phyloP scores from a whole-genome alignment of 2,113 vertebrate species.

The Natator depressus region DNA sequence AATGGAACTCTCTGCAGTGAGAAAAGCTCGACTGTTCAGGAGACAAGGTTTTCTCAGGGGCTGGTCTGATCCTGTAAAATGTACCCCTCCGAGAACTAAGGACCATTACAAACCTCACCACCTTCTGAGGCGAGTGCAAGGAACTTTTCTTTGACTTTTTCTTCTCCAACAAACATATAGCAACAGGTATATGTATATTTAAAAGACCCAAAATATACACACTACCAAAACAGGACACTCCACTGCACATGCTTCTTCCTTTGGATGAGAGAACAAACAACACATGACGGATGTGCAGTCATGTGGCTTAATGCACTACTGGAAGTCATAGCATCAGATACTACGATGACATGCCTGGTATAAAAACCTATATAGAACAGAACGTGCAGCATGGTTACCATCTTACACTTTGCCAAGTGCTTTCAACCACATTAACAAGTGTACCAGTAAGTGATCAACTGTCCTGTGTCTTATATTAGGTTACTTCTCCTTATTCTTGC shows the following conservation, averaged over 20 bases:
- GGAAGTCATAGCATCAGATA: neutral
- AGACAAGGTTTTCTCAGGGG: neutral
- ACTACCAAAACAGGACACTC: neutral
- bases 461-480: neutral
- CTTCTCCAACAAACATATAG: neutral
- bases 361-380: neutral
- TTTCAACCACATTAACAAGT: neutral
- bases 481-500: neutral
- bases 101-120: neutral
- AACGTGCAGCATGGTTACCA: neutral
- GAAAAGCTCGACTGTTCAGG: neutral
- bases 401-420: neutral
- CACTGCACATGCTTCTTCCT: neutral
- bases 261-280: neutral
- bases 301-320: neutral
- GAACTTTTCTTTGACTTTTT: neutral
- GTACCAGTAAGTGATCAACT: neutral
- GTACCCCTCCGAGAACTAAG: neutral
- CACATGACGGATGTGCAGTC: no score
- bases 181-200: neutral
- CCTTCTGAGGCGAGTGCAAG: neutral
- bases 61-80: neutral
- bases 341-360: neutral
- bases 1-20: neutral
- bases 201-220: neutral